Percentiles rank a stretch among this genome's conserved stretches.
phyloP scores from a whole-genome alignment of 2,797 vertebrate genomes.

The Sternotherus odoratus region DNA sequence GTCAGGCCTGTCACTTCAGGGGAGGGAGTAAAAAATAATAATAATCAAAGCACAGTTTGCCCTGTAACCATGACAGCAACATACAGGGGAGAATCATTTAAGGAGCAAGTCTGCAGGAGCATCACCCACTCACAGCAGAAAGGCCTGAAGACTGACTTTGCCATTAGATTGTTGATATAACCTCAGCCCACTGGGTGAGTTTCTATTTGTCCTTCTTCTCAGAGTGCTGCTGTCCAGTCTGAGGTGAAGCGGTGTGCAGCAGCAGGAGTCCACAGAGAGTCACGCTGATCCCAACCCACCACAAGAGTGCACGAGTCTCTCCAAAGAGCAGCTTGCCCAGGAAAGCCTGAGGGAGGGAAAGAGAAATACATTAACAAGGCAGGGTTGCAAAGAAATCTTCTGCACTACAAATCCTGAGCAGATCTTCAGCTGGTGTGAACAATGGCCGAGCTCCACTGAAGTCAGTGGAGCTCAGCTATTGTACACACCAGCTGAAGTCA shows the following conservation, averaged over 20 bases:
- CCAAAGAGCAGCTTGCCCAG: slow-evolving; percentile 81
- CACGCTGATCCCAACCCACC: slow-evolving; percentile 91
- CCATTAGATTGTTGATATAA: rapidly evolving
- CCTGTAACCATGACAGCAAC: background rate
- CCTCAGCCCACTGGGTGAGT: too few relatives aligned
- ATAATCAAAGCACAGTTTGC: background rate
- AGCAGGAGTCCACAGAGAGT: slow-evolving; percentile 88
- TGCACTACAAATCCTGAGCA: rapidly evolving
- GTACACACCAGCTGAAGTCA: too few relatives aligned
- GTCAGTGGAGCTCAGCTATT: background rate
- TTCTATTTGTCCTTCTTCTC: slow-evolving; percentile 78
- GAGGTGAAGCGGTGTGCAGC: slow-evolving; percentile 83
- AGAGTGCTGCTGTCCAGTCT: rapidly evolving
- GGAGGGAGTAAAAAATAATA: background rate
- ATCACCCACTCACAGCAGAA: background rate
- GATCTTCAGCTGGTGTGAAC: background rate
- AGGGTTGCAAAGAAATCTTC: background rate
- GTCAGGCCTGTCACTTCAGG: background rate
- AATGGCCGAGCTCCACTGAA: background rate
- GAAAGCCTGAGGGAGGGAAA: slow-evolving; percentile 76
- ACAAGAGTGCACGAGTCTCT: slow-evolving; percentile 88
- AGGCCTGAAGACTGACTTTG: background rate
- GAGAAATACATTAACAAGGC: background rate
- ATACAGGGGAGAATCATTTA: background rate
- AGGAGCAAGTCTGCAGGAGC: background rate